Conservation (phyloP, 2,888 invertebrate species). For the Gymnocheta viridis region DNA sequence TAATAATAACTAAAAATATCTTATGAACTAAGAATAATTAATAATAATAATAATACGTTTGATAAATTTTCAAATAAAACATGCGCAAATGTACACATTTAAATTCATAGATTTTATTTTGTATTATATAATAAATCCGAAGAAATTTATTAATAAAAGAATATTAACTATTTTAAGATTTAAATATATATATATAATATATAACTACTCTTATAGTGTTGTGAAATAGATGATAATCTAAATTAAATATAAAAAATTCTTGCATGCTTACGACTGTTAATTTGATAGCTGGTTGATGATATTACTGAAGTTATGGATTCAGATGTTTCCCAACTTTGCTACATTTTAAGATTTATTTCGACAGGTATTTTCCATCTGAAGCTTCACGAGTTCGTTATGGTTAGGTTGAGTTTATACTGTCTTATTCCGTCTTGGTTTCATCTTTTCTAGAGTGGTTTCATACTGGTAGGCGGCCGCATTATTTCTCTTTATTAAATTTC, state of each 20-base stretch:
- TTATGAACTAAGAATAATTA: slow-evolving; percentile 44
- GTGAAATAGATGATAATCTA: neutral
- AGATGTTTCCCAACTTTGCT: neutral
- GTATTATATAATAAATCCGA: neutral
- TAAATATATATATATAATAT: neutral
- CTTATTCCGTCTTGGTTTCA: neutral
- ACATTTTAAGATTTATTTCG: neutral
- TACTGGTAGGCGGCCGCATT: slow-evolving; percentile 11
- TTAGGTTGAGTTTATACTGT: neutral
- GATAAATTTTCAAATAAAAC: slow-evolving; percentile 50
- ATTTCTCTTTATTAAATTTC: slow-evolving; percentile 57
- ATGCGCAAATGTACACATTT: slow-evolving; percentile 38
- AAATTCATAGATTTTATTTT: slow-evolving; percentile 20
- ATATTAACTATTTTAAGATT: slow-evolving; percentile 11
- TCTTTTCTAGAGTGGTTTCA: neutral
- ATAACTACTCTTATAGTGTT: slow-evolving; percentile 4
- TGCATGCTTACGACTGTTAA: slow-evolving; percentile 67
- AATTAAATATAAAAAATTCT: slow-evolving; percentile 49
- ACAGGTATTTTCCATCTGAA: neutral
- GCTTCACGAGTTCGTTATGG: neutral
- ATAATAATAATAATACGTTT: neutral
- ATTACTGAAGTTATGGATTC: neutral
- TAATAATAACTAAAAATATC: slow-evolving; percentile 50
- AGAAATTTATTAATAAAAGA: neutral
- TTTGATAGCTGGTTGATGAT: neutral